Base-by-base conservation (phyloP, 2,113 vertebrate species). In the Ophthalmolycus amberensis region DNA sequence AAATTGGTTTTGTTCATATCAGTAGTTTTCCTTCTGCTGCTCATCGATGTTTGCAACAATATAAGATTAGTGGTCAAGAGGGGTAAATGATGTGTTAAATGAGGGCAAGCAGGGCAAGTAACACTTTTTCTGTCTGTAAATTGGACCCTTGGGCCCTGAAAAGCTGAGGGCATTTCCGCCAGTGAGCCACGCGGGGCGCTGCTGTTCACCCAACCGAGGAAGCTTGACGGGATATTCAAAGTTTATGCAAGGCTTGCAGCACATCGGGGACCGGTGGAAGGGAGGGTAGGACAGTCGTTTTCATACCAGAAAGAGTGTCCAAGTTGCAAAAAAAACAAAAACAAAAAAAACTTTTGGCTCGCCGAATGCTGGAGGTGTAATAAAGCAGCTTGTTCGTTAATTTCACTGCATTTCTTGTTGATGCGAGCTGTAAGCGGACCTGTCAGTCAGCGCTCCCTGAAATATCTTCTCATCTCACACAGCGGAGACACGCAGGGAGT, bases 121-220 rank as follows among this genome's bases (percentile, higher is more conserved):
- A 68, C 72, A 54, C 59, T 67, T 27, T 52, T 75, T 40, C 32
- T 63, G 63, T 46, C 59, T 87, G 70, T 74, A 91, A 91, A 93
- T 92, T 90, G 82, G 86, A 86, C 89, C 86, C 90, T 70, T 72
- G 88, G 86, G 91, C 70, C 80, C 70, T 75, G 60, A 80, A 67
- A 84, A 82, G 3, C 22, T 6, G 25, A 5, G 34, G 70, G 86
- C 52, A 44, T 2, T 83, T 87, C 38, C 15, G 0, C 10, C 16
- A 29, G 42, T n/a, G 22, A 38, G 64, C 91, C 93, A 87, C 89
- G 69, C 65, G 91, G 88, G 93, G 95, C 92, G 95, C 94, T 95
- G 77, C 83, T 80, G 87, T 73, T 80, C 85, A 44, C 48, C 58
- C 74, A 77, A 73, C 64, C 52, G 64, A 20, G 78, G 82, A 83